A percentile compares a stretch with the other conserved stretches of the same genome.
Conservation (phyloP, 2,797 vertebrate species). For the Hypotaenidia philippensis region DNA sequence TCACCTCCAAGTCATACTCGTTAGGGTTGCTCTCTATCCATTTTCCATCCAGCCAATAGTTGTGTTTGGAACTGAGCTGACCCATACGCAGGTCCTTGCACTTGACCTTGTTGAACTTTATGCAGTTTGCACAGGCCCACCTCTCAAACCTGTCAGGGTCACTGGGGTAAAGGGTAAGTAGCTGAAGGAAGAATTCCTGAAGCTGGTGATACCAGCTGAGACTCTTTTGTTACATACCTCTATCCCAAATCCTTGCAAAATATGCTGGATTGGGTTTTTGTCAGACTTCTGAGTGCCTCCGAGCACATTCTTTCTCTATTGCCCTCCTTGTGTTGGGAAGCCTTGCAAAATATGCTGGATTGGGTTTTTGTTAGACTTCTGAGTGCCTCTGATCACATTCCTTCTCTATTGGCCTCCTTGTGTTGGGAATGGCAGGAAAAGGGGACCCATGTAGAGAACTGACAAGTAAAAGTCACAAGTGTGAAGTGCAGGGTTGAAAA, state of each 20-base stretch:
- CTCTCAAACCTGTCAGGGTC: too few species aligned
- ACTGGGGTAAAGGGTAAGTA: background rate
- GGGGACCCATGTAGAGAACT: background rate
- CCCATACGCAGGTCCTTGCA: too few species aligned
- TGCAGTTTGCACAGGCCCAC: too few species aligned
- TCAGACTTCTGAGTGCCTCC: background rate
- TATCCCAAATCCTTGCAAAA: background rate
- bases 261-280: background rate
- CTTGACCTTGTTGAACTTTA: too few species aligned
- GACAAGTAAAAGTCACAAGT: background rate
- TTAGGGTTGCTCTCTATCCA: too few species aligned
- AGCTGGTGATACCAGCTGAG: background rate
- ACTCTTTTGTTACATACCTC: background rate
- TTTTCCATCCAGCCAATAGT: too few species aligned
- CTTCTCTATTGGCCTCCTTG: background rate
- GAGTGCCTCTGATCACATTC: background rate
- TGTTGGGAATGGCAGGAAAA: background rate
- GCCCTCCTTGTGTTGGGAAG: background rate
- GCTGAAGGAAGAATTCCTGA: background rate
- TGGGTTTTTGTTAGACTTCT: background rate
- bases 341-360: background rate
- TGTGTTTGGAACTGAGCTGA: too few species aligned
- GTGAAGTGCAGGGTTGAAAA: background rate
- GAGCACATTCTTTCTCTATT: background rate
- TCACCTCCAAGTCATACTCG: too few species aligned